phyloP scores from a whole-genome alignment of 2,797 vertebrate genomes.

The Todus mexicanus region DNA sequence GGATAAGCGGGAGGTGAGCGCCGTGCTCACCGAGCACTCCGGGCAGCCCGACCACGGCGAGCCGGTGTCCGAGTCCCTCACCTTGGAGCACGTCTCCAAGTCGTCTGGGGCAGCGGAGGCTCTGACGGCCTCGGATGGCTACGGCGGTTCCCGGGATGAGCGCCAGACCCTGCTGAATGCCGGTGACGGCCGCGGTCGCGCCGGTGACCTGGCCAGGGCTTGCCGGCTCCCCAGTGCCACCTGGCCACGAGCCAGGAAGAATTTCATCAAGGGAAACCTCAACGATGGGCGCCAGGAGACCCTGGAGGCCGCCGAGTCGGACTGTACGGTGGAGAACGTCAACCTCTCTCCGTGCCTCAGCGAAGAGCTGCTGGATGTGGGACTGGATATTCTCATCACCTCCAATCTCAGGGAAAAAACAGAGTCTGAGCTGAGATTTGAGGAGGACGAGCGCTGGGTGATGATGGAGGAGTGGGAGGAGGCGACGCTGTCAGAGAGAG shows the following conservation, averaged over 20 bases:
- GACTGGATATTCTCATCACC: constrained; percentile 67
- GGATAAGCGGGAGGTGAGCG: constrained; percentile 84
- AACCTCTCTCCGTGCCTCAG: constrained; percentile 92
- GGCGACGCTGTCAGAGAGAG: constrained; percentile 73
- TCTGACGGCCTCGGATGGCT: constrained; percentile 47
- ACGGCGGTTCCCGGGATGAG: constrained; percentile 47
- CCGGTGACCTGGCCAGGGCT: constrained; percentile 48
- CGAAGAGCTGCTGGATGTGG: constrained; percentile 86
- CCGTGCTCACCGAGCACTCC: constrained; percentile 70
- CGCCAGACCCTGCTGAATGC: constrained; percentile 58
- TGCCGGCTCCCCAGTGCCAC: constrained; percentile 74
- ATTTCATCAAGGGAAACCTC: constrained; percentile 69
- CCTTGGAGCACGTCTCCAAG: constrained; percentile 71
- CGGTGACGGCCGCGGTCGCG: not conserved
- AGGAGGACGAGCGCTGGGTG: constrained; percentile 88
- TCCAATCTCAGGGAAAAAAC: constrained; percentile 87
- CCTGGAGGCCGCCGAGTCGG: constrained; percentile 65
- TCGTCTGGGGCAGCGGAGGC: constrained; percentile 40
- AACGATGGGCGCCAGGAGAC: constrained; percentile 71
- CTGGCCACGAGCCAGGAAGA: constrained; percentile 78
- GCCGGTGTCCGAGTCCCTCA: constrained; percentile 65
- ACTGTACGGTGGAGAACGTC: constrained; percentile 75
- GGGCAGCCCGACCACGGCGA: constrained; percentile 54
- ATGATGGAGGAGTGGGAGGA: constrained; percentile 83
- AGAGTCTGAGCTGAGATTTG: constrained; percentile 92